These are phyloP conservation scores for Orchestes rusci DNA, from an alignment of 2,888 invertebrate genomes.

Conservation along the genomic window DNA sequence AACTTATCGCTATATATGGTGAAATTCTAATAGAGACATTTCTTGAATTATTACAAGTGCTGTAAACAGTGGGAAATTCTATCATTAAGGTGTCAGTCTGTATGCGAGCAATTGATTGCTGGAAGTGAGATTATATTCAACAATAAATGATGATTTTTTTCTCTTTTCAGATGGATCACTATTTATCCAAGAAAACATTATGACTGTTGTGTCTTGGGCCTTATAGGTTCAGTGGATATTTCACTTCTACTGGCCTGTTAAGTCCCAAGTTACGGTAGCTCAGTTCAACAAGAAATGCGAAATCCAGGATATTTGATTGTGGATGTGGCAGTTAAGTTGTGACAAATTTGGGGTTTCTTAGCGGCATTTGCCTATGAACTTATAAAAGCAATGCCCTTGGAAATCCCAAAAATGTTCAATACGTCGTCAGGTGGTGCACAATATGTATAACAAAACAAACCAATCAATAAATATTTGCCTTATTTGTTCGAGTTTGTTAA, in stretches of 20 bases:
- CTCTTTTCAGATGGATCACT: too few species aligned
- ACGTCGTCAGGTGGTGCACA: too few species aligned
- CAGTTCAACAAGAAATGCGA: conserved; percentile 4
- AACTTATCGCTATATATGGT: conserved; percentile 18
- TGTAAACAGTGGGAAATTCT: too few species aligned
- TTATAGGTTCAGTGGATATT: conserved; percentile 65
- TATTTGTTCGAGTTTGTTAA: too few species aligned
- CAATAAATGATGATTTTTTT: too few species aligned
- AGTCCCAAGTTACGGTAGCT: conserved; percentile 63
- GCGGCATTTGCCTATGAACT: conserved; percentile 64
- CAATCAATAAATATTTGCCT: too few species aligned
- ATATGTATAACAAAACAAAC: too few species aligned
- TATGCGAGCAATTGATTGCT: too few species aligned
- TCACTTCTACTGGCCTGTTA: conserved; percentile 75
- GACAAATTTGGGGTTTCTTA: conserved; percentile 74
- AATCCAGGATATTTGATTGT: neutral
- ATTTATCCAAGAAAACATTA: too few species aligned
- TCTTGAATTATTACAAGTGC: conserved; percentile 13
- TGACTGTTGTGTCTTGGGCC: conserved; percentile 56
- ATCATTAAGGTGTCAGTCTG: too few species aligned
- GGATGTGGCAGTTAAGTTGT: conserved; percentile 46
- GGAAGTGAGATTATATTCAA: too few species aligned
- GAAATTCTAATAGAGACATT: conserved; percentile 17
- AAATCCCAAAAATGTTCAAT: conserved; percentile 72
- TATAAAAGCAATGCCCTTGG: conserved; percentile 71